Conservation (phyloP, 2,797 vertebrate genomes). For the Acanthis flammea region DNA sequence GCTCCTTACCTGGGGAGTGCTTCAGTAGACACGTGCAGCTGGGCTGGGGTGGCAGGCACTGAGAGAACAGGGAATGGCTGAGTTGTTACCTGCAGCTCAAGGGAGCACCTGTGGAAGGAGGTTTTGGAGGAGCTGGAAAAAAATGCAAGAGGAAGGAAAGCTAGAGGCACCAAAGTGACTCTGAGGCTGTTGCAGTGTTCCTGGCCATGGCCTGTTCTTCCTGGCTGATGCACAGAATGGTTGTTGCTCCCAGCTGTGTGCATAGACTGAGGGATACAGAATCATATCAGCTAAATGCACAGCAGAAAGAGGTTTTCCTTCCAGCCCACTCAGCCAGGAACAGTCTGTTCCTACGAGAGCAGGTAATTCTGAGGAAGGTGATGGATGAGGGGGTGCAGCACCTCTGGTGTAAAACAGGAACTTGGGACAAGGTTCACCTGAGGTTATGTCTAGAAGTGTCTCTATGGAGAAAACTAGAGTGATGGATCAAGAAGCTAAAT, state of each 20-base stretch:
- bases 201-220: not conserved
- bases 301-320: not conserved
- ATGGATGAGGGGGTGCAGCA: not conserved
- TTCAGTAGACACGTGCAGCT: not conserved
- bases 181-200: not conserved
- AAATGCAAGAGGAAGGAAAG: not conserved
- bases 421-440: not conserved
- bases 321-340: not conserved
- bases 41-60: not conserved
- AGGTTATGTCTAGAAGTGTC: not conserved
- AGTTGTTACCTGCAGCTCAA: not conserved
- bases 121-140: not conserved
- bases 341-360: not conserved
- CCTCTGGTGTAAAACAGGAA: not conserved
- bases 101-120: not conserved
- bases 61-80: not conserved
- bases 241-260: not conserved
- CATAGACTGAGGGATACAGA: not conserved
- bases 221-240: not conserved
- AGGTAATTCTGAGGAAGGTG: not conserved
- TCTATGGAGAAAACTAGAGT: not conserved
- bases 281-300: not conserved
- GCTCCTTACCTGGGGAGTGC: no score
- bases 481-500: not conserved
- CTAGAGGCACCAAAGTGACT: not conserved